Percentiles rank a stretch among this genome's conserved stretches.
Conservation (phyloP, 1,140 invertebrate species). For the Antheraea pernyi region DNA sequence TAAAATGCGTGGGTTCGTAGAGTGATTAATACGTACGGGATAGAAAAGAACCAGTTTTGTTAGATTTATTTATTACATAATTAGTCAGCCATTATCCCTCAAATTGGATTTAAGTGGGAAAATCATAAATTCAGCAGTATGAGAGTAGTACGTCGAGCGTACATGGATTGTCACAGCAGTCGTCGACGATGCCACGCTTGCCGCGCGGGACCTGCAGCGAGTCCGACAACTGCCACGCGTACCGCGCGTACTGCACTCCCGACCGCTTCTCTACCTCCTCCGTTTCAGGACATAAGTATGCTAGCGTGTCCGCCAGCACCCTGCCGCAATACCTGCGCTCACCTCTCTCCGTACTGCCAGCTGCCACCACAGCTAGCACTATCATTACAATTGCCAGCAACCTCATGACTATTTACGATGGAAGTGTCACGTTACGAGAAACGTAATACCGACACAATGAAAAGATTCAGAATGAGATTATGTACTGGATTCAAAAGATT, state of each 20-base stretch:
- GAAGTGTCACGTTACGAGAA: neutral
- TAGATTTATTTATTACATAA: neutral
- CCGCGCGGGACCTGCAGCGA: too few relatives aligned
- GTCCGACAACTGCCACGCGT: too few relatives aligned
- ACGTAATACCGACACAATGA: neutral
- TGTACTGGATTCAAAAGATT: too few relatives aligned
- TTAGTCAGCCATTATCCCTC: neutral
- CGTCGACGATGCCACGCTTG: too few relatives aligned
- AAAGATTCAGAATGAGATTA: neutral
- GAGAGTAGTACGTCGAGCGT: too few relatives aligned
- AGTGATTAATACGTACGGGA: neutral
- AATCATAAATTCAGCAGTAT: conserved; percentile 13
- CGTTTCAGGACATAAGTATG: too few relatives aligned
- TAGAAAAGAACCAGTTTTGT: neutral
- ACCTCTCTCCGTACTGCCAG: neutral
- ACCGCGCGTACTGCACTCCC: too few relatives aligned
- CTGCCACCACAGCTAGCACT: neutral
- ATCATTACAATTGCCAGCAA: neutral
- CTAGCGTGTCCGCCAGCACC: too few relatives aligned
- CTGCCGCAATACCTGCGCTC: neutral
- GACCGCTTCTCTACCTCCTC: too few relatives aligned
- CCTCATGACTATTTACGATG: neutral
- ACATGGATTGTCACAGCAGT: too few relatives aligned
- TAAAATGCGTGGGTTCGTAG: neutral
- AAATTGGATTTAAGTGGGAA: neutral